These are phyloP conservation scores for Ophion slaviceki DNA, from an alignment of 2,888 invertebrate genomes.

Conservation along the genomic window DNA sequence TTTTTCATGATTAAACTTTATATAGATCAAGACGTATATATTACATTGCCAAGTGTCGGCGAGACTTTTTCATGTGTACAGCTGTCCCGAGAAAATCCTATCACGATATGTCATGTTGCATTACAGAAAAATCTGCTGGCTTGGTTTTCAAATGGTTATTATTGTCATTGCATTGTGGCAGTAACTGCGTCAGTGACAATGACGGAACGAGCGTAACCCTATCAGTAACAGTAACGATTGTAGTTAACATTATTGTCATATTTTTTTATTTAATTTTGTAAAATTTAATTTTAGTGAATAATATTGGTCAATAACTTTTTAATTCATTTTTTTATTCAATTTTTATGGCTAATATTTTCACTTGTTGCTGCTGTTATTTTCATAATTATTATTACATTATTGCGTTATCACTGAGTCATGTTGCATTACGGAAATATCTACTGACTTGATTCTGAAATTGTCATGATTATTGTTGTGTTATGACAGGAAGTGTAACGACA, in stretches of 20 bases:
- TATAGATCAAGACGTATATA: not conserved
- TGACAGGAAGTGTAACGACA: too few relatives aligned
- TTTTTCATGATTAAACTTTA: not conserved
- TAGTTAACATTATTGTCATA: not conserved
- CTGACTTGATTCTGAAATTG: too few relatives aligned
- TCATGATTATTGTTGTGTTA: too few relatives aligned
- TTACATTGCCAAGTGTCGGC: not conserved
- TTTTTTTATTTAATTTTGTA: too few relatives aligned
- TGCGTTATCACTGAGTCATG: too few relatives aligned
- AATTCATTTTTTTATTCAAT: too few relatives aligned
- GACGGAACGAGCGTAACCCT: not conserved
- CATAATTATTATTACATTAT: too few relatives aligned
- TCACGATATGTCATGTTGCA: not conserved
- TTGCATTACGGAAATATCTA: too few relatives aligned
- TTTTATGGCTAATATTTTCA: too few relatives aligned
- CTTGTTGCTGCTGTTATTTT: too few relatives aligned
- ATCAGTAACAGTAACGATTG: not conserved
- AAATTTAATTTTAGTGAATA: too few relatives aligned
- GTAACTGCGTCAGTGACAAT: not conserved
- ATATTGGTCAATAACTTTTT: too few relatives aligned
- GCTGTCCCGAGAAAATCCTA: not conserved
- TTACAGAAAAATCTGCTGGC: not conserved
- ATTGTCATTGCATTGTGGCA: not conserved
- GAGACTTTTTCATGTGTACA: not conserved
- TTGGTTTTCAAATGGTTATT: not conserved